A percentile compares a stretch with the other conserved stretches of the same genome.
phyloP scores from a whole-genome alignment of 2,888 invertebrate genomes.

The Zygothrica quintamaculata region DNA sequence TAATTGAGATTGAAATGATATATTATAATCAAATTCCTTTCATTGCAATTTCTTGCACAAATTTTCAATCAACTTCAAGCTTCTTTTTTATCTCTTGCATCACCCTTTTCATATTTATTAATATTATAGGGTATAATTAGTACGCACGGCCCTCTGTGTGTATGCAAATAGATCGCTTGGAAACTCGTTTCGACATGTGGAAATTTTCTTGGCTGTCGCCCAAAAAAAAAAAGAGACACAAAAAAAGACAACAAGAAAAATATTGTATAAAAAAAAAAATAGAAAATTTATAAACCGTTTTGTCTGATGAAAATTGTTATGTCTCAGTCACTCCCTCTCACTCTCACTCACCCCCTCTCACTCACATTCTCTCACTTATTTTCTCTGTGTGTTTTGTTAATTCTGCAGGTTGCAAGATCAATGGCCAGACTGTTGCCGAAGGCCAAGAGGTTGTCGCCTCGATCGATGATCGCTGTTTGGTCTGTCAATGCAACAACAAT shows the following conservation, averaged over 20 bases:
- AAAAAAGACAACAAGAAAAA: constrained; percentile 22
- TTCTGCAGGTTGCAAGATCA: constrained; percentile 90
- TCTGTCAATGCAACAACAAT: constrained; percentile 91
- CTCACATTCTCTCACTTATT: too few relatives aligned
- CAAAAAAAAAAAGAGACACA: constrained; percentile 49
- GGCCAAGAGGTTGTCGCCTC: constrained; percentile 91
- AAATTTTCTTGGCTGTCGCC: constrained; percentile 71
- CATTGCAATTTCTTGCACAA: too few relatives aligned
- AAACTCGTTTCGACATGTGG: constrained; percentile 73
- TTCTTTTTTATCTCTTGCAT: too few relatives aligned
- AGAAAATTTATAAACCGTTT: constrained; percentile 52
- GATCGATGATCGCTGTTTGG: constrained; percentile 93
- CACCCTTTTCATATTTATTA: neutral
- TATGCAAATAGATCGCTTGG: constrained; percentile 73
- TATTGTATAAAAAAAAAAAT: constrained; percentile 24
- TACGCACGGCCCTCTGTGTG: constrained; percentile 56
- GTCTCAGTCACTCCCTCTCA: too few relatives aligned
- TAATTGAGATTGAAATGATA: too few relatives aligned
- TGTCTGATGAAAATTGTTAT: constrained; percentile 50
- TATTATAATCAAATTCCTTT: too few relatives aligned
- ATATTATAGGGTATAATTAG: constrained; percentile 42
- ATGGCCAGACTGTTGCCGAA: constrained; percentile 92
- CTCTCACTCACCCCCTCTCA: too few relatives aligned
- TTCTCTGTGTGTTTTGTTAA: constrained; percentile 8
- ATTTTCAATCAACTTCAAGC: too few relatives aligned